Base-by-base conservation (phyloP, 2,797 vertebrate species). In the Leucoraja ocellata region DNA sequence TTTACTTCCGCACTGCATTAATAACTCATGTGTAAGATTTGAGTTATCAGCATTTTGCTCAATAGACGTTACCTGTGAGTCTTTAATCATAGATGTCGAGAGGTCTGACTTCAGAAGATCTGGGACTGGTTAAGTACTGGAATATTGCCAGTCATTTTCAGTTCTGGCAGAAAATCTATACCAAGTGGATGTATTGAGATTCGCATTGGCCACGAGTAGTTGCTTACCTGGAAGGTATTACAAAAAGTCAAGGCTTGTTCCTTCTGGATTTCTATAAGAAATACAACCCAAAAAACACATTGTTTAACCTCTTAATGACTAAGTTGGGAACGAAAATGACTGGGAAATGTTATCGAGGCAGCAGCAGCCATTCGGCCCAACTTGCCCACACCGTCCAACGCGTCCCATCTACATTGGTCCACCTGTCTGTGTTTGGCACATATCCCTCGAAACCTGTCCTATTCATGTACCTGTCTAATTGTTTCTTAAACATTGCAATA, bases 91-190 rank as follows among this genome's bases (percentile, higher is more conserved):
- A 13, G 21, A 88, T 68, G 36, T 46, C 32, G 84, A 88, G 84
- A 88, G 61, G n/a, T 68, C 61, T 68, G 61, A 32, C 61, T 88
- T 88, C 84, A 68, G 61, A 65, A 68, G 84, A 32, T n/a, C 65
- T 63, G n/a, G 61, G n/a, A 68, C 61, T 65, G 83, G 61, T n/a
- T 32, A 88, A 88, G 65, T 68, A 68, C 14, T 36, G 16, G 61
- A 68, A 68, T 14, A 88, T 88, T n/a, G n/a, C 84, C 84, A 88
- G 65, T 68, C 63, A 88, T 88, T n/a, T 7, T 88, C 84, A 88
- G 32, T 88, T 88, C 84, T 88, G 84, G n/a, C 84, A 88, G 84
- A 88, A 88, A 68, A 65, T 88, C 61, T 32, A 88, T 68, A 36
- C 32, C 32, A 36, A 16, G 16, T 88, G 63, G 84, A 65, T 65